Evolutionary conservation across 2,888 invertebrate species (phyloP).

Genomic region (Loripinus fragilis): DNA sequence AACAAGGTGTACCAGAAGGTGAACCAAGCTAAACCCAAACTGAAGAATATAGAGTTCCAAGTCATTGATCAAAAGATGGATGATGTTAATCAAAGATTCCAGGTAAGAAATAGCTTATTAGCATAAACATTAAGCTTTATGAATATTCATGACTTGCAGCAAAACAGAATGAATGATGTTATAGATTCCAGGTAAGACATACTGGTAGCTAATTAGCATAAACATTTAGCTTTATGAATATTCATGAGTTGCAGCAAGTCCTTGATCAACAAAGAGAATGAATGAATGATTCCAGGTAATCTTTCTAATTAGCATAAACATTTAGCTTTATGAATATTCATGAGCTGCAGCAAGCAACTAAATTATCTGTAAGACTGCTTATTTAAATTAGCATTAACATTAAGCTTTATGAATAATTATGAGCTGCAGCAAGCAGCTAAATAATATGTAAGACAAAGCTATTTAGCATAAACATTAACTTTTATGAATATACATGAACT

Average conservation of each 20-base stretch:
- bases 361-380: too few species aligned
- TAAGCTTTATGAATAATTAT: too few species aligned
- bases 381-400: too few species aligned
- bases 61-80: constrained; percentile 88
- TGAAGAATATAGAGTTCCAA: constrained; percentile 89
- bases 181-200: constrained; percentile 89
- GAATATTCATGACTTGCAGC: too few species aligned
- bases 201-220: too few species aligned
- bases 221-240: too few species aligned
- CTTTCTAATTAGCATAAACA: too few species aligned
- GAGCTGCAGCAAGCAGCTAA: constrained; percentile 84
- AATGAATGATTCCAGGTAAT: constrained; percentile 91
- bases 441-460: constrained; percentile 86
- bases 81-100: constrained; percentile 92
- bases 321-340: too few species aligned
- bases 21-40: constrained; percentile 88
- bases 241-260: constrained; percentile 80
- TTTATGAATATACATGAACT: too few species aligned
- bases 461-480: too few species aligned
- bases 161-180: constrained; percentile 86
- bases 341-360: too few species aligned
- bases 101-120: constrained; percentile 76
- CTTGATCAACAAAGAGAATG: constrained; percentile 85
- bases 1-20: constrained; percentile 96
- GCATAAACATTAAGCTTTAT: too few species aligned